Evolutionary conservation across 2,888 invertebrate genomes (phyloP), one percentile per base, ranked within the genome.

Genomic region (Temnothorax unifasciatus): DNA sequence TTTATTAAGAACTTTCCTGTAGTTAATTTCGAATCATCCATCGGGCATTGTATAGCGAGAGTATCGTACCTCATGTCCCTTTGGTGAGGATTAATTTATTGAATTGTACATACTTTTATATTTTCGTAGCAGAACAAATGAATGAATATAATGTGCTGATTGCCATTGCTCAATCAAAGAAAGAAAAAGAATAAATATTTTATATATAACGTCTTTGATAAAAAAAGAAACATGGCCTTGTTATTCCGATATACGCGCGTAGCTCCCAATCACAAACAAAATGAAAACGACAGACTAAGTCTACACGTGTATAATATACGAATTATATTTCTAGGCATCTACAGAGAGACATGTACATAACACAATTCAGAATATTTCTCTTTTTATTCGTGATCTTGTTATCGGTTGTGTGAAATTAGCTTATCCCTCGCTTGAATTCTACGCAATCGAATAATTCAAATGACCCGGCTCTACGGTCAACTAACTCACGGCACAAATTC

Each of bases 61-160:
- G 89, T 89, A 90, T 90, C 85, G 91, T 92, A 92, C 88, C 87
- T 69, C 71, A 74, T 74, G 73, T 71, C 79, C 83, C 9, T 41
- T 86, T 85, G 88, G 83, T 75, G 82, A 75, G 68, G 83, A 91
- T 88, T 93, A 92, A 94, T 94, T 94, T 94, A 94, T 94, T 93
- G 89, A 93, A 93, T 93, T 94, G 94, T 94, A 94, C 87, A 94
- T 94, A 94, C 90, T 94, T 94, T 94, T 94, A 94, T 94, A 94
- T 94, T 94, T 94, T 94, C 93, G 89, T 94, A 91, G 88, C 90
- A 88, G 86, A 87, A 89, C 88, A 89, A 86, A 88, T 88, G 85
- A 86, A 84, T 83, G 81, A 79, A 88, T 92, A 90, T 91, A 91
- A 93, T 93, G 92, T 93, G 92, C 93, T 92, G 87, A 91, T 90